Conservation (phyloP, 2,888 invertebrate genomes). For the Abrostola triplasia region DNA sequence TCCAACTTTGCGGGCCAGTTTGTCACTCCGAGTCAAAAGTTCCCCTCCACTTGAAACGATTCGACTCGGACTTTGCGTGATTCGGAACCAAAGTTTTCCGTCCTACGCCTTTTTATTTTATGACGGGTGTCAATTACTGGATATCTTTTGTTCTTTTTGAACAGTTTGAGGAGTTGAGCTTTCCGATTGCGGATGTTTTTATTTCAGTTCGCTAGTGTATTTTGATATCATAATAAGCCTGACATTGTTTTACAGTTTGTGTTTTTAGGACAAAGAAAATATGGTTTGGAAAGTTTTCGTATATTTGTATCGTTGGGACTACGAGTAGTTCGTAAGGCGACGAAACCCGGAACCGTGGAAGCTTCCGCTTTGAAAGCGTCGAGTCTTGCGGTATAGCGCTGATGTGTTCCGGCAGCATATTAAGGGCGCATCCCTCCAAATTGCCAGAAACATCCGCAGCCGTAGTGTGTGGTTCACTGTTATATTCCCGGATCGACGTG, state of each 20-base stretch:
- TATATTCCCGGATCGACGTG: conserved; percentile 34
- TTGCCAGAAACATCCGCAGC: conserved; percentile 29
- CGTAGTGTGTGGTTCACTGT: conserved; percentile 21
- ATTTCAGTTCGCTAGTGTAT: conserved; percentile 50
- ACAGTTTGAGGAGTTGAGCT: conserved; percentile 57
- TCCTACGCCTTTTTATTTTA: conserved; percentile 64
- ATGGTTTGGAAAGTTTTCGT: conserved; percentile 39
- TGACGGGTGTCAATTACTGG: conserved; percentile 71
- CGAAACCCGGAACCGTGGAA: conserved; percentile 25
- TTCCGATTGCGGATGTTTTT: conserved; percentile 49
- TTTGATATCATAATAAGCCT: conserved; percentile 53
- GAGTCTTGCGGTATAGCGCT: conserved; percentile 30
- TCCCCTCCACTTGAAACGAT: conserved; percentile 60
- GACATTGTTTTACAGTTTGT: conserved; percentile 36
- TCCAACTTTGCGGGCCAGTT: conserved; percentile 65
- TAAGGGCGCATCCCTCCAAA: conserved; percentile 38
- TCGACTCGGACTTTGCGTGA: conserved; percentile 58
- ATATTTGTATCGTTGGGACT: conserved; percentile 35
- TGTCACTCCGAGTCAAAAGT: conserved; percentile 71
- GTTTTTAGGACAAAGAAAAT: conserved; percentile 42
- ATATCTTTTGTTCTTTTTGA: conserved; percentile 64
- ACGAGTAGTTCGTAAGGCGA: conserved; percentile 22
- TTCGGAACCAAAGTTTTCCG: conserved; percentile 62
- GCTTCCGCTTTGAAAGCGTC: conserved; percentile 35
- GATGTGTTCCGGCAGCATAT: conserved; percentile 40